Conservation (phyloP, 1,140 invertebrate species). For the Penaeus chinensis region DNA sequence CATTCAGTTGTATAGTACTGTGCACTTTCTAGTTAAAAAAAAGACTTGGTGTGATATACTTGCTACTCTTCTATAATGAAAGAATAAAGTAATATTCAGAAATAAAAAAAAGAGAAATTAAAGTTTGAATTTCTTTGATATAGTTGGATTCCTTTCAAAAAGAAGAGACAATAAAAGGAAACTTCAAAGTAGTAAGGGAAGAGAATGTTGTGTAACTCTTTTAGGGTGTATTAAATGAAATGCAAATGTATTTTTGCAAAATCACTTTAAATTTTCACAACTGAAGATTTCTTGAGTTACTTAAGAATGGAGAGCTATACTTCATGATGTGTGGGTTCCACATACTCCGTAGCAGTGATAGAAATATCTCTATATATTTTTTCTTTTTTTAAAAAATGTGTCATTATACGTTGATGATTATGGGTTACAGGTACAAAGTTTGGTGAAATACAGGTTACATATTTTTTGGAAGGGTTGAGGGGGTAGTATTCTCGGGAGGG, state of each 20-base stretch:
- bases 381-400: background rate
- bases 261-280: background rate
- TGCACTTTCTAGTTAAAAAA: no score
- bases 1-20: no score
- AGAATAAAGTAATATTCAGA: no score
- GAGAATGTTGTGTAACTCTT: no score
- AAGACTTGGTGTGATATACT: no score
- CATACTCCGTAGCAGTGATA: background rate
- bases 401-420: conserved; percentile 11
- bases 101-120: no score
- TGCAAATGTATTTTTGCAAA: background rate
- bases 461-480: conserved; percentile 14
- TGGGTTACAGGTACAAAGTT: conserved; percentile 8
- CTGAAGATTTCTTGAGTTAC: background rate
- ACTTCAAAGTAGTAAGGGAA: no score
- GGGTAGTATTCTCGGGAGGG: background rate
- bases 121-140: no score
- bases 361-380: background rate
- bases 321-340: conserved; percentile 27
- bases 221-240: no score
- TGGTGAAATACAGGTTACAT: conserved; percentile 9
- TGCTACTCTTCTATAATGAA: no score
- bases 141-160: no score
- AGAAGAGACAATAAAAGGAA: no score
- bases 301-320: conserved; percentile 22